Evolutionary conservation across 2,888 invertebrate species (phyloP).

Genomic region (Petrophora chlorosata): DNA sequence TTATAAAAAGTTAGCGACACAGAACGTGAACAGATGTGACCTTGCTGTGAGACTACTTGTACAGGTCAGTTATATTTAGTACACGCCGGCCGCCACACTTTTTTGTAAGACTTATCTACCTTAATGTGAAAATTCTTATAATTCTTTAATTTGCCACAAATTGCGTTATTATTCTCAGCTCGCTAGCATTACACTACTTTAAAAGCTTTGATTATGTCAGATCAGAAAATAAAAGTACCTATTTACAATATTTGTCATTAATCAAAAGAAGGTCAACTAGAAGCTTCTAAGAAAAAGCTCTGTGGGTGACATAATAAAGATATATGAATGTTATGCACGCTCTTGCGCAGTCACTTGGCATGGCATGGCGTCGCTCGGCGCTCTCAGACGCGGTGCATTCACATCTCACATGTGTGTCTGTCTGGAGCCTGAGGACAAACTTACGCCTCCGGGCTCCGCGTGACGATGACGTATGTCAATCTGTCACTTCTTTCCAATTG

Average conservation of each 20-base stretch:
- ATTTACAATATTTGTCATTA: too few species aligned
- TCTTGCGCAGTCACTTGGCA: neutral
- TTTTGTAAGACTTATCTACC: constrained; percentile 1
- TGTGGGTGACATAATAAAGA: too few species aligned
- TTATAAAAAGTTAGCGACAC: constrained; percentile 11
- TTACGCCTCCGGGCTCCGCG: neutral
- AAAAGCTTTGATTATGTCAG: too few species aligned
- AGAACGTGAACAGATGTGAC: constrained; percentile 14
- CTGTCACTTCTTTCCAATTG: too few species aligned
- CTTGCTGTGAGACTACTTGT: constrained; percentile 16
- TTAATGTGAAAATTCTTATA: too few species aligned
- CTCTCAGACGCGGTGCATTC: neutral
- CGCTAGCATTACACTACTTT: too few species aligned
- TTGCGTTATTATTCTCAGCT: too few species aligned
- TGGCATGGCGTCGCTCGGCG: too few species aligned
- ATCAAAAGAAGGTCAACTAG: constrained; percentile 1
- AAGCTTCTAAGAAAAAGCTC: constrained; percentile 11
- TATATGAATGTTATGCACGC: neutral
- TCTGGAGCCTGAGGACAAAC: neutral
- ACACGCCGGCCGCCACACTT: neutral
- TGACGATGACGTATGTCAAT: neutral
- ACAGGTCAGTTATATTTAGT: constrained; percentile 19
- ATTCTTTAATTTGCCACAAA: too few species aligned
- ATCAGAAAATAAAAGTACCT: too few species aligned
- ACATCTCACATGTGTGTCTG: neutral